Evolutionary conservation across 2,888 invertebrate species (phyloP).

Genomic region (Heteromyza rotundicornis): DNA sequence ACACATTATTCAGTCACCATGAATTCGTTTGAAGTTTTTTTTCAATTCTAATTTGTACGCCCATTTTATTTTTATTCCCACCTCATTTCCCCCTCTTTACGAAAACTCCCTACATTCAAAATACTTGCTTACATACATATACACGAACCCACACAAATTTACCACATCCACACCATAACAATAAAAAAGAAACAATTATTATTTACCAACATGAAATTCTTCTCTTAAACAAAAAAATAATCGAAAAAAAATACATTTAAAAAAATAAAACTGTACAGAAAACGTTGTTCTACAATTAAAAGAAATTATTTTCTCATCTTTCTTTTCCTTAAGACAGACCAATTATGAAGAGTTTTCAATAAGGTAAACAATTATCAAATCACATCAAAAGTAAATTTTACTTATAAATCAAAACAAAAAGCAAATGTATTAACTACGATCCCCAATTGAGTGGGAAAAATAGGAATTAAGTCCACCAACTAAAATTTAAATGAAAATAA

Average conservation of each 20-base stretch:
- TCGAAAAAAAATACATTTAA: constrained; percentile 14
- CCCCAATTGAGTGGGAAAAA: neutral
- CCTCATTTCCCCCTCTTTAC: neutral
- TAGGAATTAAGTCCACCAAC: no score
- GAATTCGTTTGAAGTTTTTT: no score
- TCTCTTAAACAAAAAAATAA: constrained; percentile 4
- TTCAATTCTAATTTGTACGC: no score
- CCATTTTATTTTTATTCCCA: no score
- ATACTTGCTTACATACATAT: constrained; percentile 10
- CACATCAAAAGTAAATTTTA: constrained; percentile 24
- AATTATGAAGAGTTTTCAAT: constrained; percentile 60
- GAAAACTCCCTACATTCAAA: neutral
- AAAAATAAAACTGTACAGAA: no score
- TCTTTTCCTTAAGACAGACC: constrained; percentile 63
- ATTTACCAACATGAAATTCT: no score
- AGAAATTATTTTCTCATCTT: constrained; percentile 62
- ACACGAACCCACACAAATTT: constrained; percentile 1
- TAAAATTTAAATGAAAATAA: no score
- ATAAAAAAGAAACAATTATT: no score
- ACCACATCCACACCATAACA: neutral
- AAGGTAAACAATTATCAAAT: constrained; percentile 59
- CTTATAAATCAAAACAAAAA: constrained; percentile 14
- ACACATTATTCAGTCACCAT: no score
- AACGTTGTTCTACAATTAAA: constrained; percentile 53
- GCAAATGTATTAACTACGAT: no score